Evolutionary conservation across 2,113 vertebrate genomes (phyloP), one percentile per base, ranked within the genome.

Genomic region (Rhagologus leucostigma): DNA sequence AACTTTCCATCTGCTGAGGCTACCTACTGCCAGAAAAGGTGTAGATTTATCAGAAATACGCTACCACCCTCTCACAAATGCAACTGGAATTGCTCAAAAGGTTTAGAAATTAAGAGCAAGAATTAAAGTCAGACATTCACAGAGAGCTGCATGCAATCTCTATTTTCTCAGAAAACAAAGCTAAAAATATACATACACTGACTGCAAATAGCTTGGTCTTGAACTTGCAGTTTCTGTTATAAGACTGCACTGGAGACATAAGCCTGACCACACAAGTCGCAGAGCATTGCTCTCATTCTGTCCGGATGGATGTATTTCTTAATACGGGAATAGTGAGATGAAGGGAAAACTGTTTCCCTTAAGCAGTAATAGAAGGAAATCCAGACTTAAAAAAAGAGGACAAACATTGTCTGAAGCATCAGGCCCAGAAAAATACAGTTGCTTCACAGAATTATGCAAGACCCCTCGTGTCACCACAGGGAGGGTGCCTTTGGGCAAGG

Each of bases 261-360:
- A 88, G 30, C 56, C 71, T 86, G 71, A 65, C 59, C 89, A 67
- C 68, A 29, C 13, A 76, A 68, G 33, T 73, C 10, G 2, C 49
- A 79, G 16, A 56, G 39, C 64, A 59, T 14, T 4, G 4, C 42
- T 68, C 52, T 42, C 90, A 71, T 46, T 84, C 65, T 14, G 4
- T n/a, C 62, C 16, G n/a, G 37, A 68, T 44, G 17, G 41, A 68
- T 42, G 9, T 14, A 71, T 64, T 59, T 76, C 81, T 89, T 84
- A 60, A 62, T 1, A 55, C 0, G 0, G 35, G 14, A n/a, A 62
- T 2, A 80, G 27, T 74, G 24, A 82, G 37, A 79, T 18, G 24
- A 89, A 84, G 33, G 42, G 13, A 35, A 77, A 90, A 63, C 13
- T 9, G 16, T 9, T 76, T 71, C 41, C n/a, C 11, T 63, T 68